phyloP scores from a whole-genome alignment of 2,113 vertebrate species.

The Atlantisia rogersi region DNA sequence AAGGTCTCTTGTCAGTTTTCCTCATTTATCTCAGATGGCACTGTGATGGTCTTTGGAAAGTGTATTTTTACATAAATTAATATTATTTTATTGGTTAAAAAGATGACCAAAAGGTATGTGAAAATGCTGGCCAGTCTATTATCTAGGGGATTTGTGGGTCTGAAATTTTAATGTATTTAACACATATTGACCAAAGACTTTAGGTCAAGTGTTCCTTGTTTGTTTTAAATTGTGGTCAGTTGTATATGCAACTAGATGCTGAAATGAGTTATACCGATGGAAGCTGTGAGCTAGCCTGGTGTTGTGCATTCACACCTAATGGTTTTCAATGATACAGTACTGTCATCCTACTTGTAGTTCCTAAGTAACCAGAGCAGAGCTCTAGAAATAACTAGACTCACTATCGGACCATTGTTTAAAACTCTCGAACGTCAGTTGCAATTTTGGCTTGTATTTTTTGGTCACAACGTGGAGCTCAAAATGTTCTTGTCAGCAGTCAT shows the following conservation, averaged over 20 bases:
- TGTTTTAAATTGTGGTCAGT: neutral
- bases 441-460: neutral
- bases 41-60: neutral
- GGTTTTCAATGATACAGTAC: neutral
- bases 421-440: neutral
- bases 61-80: neutral
- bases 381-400: neutral
- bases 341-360: neutral
- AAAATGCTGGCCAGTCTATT: neutral
- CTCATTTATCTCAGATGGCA: neutral
- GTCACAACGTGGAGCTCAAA: neutral
- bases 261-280: neutral
- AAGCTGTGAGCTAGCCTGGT: neutral
- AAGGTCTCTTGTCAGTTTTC: neutral
- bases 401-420: neutral
- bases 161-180: neutral
- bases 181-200: neutral
- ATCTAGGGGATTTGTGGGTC: neutral
- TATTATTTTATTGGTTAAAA: neutral
- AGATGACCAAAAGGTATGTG: neutral
- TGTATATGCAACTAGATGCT: neutral
- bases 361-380: neutral
- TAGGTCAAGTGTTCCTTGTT: neutral
- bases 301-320: neutral
- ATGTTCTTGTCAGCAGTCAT: neutral